phyloP scores from a whole-genome alignment of 1,140 invertebrate genomes.

The Grapholita molesta region DNA sequence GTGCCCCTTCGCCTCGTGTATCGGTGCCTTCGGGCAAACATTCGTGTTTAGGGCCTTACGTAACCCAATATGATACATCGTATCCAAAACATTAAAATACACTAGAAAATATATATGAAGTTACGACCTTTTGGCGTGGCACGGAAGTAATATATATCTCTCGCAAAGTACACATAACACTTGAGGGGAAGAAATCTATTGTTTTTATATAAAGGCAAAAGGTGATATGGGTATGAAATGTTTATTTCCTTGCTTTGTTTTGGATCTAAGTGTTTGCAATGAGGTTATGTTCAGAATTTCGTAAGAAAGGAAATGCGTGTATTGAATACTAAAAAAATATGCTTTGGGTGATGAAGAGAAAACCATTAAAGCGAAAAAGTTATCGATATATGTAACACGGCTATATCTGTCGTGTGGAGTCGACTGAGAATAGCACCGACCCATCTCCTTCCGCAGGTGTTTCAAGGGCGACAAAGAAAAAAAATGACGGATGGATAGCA shows the following conservation, averaged over 20 bases:
- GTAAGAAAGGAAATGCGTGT: too few species aligned
- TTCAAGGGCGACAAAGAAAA: too few species aligned
- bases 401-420: too few species aligned
- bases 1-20: background rate
- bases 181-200: background rate
- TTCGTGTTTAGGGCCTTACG: background rate
- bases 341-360: background rate
- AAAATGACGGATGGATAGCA: too few species aligned
- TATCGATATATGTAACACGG: too few species aligned
- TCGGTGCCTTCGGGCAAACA: background rate
- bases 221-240: background rate
- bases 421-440: too few species aligned
- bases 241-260: background rate
- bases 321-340: too few species aligned
- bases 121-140: background rate
- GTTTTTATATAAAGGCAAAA: background rate
- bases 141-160: background rate
- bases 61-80: background rate
- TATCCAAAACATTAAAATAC: background rate
- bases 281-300: background rate
- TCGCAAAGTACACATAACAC: background rate
- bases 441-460: too few species aligned
- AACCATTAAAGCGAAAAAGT: too few species aligned
- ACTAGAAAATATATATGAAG: background rate
- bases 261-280: background rate